A percentile compares a stretch with the other conserved stretches of the same genome.
These are phyloP conservation scores for Wasmannia auropunctata DNA, from an alignment of 1,140 invertebrate genomes.

Conservation along the genomic window DNA sequence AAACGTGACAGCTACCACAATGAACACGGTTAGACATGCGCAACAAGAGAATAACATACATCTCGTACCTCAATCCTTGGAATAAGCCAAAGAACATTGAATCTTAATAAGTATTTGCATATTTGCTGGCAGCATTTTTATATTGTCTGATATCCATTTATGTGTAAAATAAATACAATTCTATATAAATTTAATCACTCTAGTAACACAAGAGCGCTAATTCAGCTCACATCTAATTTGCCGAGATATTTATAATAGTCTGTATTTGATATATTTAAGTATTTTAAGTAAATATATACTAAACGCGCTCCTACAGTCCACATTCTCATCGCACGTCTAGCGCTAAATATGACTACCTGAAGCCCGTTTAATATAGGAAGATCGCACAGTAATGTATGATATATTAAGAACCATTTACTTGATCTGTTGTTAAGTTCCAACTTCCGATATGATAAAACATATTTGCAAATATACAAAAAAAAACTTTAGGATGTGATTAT, in stretches of 20 bases:
- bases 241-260: conserved; percentile 12
- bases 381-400: neutral
- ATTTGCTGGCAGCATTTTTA: conserved; percentile 71
- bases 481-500: neutral
- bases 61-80: conserved; percentile 7
- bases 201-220: conserved; percentile 41
- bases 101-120: conserved; percentile 65
- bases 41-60: conserved; percentile 39
- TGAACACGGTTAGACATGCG: conserved; percentile 42
- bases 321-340: conserved; percentile 27
- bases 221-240: conserved; percentile 16
- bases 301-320: conserved; percentile 52
- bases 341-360: conserved; percentile 13
- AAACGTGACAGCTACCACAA: conserved; percentile 2
- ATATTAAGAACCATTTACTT: neutral
- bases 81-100: conserved; percentile 76
- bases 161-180: conserved; percentile 67
- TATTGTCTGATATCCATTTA: conserved; percentile 69
- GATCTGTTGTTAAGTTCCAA: neutral
- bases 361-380: neutral
- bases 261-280: neutral
- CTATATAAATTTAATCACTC: conserved; percentile 70
- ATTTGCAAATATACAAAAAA: neutral
- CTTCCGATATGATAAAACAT: neutral
- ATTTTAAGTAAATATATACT: conserved; percentile 57